phyloP scores from a whole-genome alignment of 2,888 invertebrate genomes.

The Oeneis ivallda region DNA sequence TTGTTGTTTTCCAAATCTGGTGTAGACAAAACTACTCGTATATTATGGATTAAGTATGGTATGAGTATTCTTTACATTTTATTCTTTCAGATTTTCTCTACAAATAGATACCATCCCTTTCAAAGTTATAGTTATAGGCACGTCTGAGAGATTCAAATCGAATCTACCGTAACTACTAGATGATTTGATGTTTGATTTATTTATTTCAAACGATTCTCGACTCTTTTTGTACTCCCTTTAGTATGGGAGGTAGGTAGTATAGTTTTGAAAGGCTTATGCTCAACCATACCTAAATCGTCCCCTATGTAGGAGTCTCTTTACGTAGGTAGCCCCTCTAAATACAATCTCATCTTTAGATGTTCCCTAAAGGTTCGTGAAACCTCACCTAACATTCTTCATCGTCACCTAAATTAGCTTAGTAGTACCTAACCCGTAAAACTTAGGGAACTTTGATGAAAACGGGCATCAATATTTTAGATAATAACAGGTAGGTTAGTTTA shows the following conservation, averaged over 20 bases:
- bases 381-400: too few species aligned
- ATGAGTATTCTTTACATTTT: neutral
- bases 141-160: slow-evolving; percentile 35
- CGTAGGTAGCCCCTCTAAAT: too few species aligned
- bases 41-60: neutral
- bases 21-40: neutral
- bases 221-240: slow-evolving; percentile 1
- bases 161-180: slow-evolving; percentile 32
- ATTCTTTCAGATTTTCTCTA: neutral
- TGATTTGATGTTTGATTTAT: slow-evolving; percentile 30
- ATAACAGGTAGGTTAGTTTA: too few species aligned
- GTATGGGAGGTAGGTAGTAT: neutral
- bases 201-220: slow-evolving; percentile 6
- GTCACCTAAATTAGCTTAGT: too few species aligned
- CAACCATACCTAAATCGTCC: too few species aligned
- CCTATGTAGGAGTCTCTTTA: too few species aligned
- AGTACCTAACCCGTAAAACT: too few species aligned
- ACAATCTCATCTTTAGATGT: too few species aligned
- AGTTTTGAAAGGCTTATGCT: neutral
- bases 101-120: slow-evolving; percentile 36
- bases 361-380: too few species aligned
- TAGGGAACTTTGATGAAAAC: too few species aligned
- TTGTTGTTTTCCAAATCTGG: neutral
- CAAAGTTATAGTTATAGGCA: slow-evolving; percentile 39
- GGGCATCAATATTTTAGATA: too few species aligned